These are phyloP conservation scores for Pithys albifrons DNA, from an alignment of 2,113 vertebrate genomes.

Conservation along the genomic window DNA sequence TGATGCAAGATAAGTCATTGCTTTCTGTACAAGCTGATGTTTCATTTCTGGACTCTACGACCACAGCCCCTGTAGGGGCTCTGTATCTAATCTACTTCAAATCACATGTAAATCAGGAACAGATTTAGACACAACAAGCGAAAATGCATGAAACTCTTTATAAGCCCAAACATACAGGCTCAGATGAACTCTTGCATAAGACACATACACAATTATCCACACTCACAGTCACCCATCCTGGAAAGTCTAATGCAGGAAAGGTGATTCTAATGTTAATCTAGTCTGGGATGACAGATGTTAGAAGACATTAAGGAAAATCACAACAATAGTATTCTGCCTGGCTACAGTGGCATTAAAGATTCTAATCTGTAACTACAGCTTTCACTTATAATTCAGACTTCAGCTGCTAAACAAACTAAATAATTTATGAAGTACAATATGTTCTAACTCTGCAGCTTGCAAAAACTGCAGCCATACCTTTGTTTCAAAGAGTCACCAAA, in stretches of 20 bases:
- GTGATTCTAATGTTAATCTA: background rate
- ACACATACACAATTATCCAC: background rate
- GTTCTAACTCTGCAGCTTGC: constrained; percentile 72
- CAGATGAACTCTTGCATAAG: background rate
- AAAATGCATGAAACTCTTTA: background rate
- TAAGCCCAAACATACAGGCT: background rate
- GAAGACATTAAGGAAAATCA: constrained; percentile 76
- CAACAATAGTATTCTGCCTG: constrained; percentile 65
- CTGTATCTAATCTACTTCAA: background rate
- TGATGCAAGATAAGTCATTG: rapidly evolving
- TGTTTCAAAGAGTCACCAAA: constrained; percentile 77
- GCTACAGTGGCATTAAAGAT: constrained; percentile 68
- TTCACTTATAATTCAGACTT: constrained; percentile 80
- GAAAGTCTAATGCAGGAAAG: background rate
- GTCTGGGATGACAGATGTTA: constrained; percentile 75
- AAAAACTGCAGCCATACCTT: constrained; percentile 70
- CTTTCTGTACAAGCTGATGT: background rate
- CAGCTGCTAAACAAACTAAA: constrained; percentile 79
- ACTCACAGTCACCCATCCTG: background rate
- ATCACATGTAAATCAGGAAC: background rate
- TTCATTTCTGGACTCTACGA: background rate
- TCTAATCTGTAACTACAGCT: constrained; percentile 86
- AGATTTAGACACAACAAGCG: background rate
- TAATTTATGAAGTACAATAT: constrained; percentile 88
- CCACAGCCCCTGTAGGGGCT: rapidly evolving